phyloP scores from a whole-genome alignment of 2,797 vertebrate species.

The Scleropages formosus region DNA sequence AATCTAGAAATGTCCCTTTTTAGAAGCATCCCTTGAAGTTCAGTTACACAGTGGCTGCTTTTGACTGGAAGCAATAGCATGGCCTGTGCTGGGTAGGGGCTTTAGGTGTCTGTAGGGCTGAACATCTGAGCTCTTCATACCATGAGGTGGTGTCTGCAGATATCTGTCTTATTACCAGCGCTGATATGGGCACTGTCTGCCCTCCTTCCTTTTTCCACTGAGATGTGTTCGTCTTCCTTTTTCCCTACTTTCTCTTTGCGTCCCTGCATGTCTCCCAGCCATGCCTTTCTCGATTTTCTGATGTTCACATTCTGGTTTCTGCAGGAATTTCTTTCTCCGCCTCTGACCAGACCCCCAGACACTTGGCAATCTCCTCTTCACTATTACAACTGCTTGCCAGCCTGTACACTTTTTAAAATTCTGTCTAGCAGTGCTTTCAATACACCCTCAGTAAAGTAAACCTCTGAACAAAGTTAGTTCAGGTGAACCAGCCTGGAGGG shows the following conservation, averaged over 20 bases:
- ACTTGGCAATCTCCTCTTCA: not conserved
- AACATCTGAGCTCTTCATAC: too few relatives aligned
- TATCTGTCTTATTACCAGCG: constrained; percentile 15
- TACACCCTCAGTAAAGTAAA: not conserved
- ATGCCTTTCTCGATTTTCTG: not conserved
- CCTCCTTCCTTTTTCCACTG: constrained; percentile 9
- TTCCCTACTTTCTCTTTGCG: not conserved
- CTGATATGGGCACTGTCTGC: not conserved
- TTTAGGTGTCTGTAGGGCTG: not conserved
- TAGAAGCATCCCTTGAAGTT: too few relatives aligned
- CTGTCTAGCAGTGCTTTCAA: not conserved
- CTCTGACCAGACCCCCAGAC: not conserved
- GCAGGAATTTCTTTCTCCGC: not conserved
- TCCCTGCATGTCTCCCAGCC: not conserved
- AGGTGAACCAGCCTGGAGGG: too few relatives aligned
- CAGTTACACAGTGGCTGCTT: not conserved
- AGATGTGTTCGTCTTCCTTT: not conserved
- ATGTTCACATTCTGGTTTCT: not conserved
- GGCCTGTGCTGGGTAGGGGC: not conserved
- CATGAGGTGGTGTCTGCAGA: too few relatives aligned
- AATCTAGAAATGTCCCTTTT: not conserved
- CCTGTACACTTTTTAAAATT: not conserved
- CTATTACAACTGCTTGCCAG: not conserved
- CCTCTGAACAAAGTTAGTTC: not conserved
- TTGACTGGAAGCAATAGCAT: not conserved